Conservation (phyloP, 2,113 vertebrate genomes). For the Sander lucioperca region DNA sequence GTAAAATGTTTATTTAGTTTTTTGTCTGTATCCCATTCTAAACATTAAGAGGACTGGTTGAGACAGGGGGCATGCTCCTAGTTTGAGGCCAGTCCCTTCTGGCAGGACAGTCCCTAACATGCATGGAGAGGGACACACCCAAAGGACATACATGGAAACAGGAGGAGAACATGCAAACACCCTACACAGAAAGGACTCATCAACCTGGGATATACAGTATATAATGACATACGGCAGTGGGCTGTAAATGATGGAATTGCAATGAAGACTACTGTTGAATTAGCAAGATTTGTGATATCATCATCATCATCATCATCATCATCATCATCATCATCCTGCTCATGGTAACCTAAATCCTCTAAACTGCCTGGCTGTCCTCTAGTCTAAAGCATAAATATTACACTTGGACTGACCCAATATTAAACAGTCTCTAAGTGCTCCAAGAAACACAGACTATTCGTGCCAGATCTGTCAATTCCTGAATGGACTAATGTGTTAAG, state of each 20-base stretch:
- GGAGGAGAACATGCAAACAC: background rate
- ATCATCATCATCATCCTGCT: background rate
- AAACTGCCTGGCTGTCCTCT: background rate
- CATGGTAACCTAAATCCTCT: background rate
- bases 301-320: background rate
- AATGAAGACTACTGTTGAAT: background rate
- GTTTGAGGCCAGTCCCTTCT: background rate
- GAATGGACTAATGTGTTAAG: conserved; percentile 17
- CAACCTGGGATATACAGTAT: background rate
- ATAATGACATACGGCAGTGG: background rate
- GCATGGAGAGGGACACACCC: background rate
- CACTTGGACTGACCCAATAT: conserved; percentile 28
- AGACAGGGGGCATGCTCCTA: conserved; percentile 12
- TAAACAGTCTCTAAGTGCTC: conserved; percentile 2
- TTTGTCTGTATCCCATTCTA: background rate
- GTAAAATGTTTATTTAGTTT: background rate
- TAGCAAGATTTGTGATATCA: background rate
- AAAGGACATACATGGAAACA: background rate
- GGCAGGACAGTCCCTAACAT: background rate
- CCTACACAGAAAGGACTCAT: background rate
- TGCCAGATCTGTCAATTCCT: conserved; percentile 28
- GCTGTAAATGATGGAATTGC: background rate
- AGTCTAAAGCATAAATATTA: conserved; percentile 26
- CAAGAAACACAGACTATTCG: conserved; percentile 33
- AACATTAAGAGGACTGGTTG: conserved; percentile 6